These are phyloP conservation scores for Tupaia chinensis DNA, from an alignment of 2,113 vertebrate genomes.

Conservation along the genomic window DNA sequence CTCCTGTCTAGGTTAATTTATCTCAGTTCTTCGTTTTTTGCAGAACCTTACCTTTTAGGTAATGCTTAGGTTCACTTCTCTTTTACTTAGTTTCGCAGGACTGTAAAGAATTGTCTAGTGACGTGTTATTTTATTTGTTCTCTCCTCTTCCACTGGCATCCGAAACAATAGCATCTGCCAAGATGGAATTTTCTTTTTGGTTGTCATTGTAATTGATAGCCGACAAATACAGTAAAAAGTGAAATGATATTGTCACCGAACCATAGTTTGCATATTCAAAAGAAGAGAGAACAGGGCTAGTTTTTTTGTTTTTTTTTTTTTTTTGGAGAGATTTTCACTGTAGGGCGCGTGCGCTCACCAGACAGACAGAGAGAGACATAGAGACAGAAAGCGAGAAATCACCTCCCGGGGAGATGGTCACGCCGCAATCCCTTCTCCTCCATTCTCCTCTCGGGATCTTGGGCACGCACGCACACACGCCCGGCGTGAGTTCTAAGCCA, in stretches of 20 bases:
- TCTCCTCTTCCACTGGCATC: neutral
- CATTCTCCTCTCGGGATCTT: too few relatives aligned
- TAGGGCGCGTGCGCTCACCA: too few relatives aligned
- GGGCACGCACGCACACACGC: too few relatives aligned
- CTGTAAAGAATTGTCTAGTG: conserved; percentile 22
- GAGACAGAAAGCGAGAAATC: too few relatives aligned
- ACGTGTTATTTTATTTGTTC: neutral
- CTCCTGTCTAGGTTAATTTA: conserved; percentile 48
- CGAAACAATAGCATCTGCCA: conserved; percentile 30
- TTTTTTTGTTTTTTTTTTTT: too few relatives aligned
- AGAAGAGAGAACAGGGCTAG: neutral
- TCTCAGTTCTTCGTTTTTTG: conserved; percentile 60
- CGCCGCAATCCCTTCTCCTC: too few relatives aligned
- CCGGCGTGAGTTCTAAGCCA: too few relatives aligned
- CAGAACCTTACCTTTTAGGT: conserved; percentile 20
- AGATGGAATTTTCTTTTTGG: neutral
- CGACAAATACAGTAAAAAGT: neutral
- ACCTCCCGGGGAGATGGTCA: too few relatives aligned
- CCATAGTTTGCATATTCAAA: neutral
- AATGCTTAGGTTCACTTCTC: conserved; percentile 23
- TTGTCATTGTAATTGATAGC: neutral
- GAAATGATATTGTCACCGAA: neutral
- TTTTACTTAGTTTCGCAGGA: conserved; percentile 45
- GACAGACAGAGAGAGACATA: too few relatives aligned
- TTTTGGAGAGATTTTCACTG: too few relatives aligned